phyloP scores from a whole-genome alignment of 2,113 vertebrate species.

The Dryoscopus gambensis region DNA sequence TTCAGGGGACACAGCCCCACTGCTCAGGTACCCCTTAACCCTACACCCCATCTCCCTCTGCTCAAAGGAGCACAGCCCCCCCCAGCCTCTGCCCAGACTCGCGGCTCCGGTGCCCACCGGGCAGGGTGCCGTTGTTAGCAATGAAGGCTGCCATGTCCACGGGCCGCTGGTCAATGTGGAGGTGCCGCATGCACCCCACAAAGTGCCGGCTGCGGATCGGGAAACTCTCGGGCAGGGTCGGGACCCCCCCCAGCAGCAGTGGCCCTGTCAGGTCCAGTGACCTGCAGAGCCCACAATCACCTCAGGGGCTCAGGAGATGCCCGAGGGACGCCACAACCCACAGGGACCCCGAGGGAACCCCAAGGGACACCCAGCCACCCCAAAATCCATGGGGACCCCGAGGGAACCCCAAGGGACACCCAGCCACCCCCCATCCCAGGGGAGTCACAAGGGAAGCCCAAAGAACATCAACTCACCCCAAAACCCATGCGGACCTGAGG shows the following conservation, averaged over 20 bases:
- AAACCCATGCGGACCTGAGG: neutral
- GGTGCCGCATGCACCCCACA: conserved; percentile 89
- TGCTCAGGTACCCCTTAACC: neutral
- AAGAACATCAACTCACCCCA: neutral
- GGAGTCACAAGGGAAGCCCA: neutral
- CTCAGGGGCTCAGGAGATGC: neutral
- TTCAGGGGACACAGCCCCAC: neutral
- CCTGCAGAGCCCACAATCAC: conserved; percentile 50
- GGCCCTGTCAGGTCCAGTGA: conserved; percentile 93
- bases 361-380: neutral
- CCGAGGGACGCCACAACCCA: neutral
- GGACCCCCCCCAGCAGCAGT: conserved; percentile 88
- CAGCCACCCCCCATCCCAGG: neutral
- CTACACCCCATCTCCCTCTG: neutral
- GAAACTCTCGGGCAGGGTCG: conserved; percentile 89
- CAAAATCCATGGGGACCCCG: no score
- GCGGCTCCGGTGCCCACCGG: conserved; percentile 65
- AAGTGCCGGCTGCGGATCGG: conserved; percentile 86
- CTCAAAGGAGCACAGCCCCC: neutral
- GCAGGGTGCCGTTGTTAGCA: conserved; percentile 91
- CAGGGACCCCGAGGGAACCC: neutral
- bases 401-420: neutral
- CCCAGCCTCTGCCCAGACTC: neutral
- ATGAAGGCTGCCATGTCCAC: conserved; percentile 92
- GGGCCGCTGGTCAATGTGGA: conserved; percentile 84